Base-by-base conservation (phyloP, 2,797 vertebrate species). In the Takifugu rubripes region DNA sequence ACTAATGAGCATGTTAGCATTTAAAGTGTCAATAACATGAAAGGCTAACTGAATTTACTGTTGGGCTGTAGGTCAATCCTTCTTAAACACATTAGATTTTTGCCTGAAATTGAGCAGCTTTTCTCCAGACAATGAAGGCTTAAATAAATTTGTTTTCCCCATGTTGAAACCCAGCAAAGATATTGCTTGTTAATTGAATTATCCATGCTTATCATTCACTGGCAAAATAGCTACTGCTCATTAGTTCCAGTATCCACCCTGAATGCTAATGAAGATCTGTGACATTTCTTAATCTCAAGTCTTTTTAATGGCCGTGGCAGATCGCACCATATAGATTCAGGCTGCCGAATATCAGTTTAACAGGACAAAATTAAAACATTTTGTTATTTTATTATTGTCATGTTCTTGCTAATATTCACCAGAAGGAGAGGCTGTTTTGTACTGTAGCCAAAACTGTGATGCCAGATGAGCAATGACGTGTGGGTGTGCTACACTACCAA, bases 151-250 rank as follows among this genome's bases (percentile, higher is more conserved):
- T 24, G 1, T 42, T 56, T 49, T 17, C 5, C 3, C n/a, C 10
- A 14, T 47, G 59, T 64, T 54, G 6, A 70, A 59, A 44, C 24
- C 40, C 50, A 50, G 26, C 49, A 59, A 59, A 62, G 56, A 57
- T 59, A 74, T 71, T 73, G 51, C 66, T 56, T 55, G 52, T 56
- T 79, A 78, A 85, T 72, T 75, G 45, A 82, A 79, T 79, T 72
- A 59, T 27, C 56, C 59, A 52, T 55, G 63, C 57, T 25, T 69
- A 60, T 72, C 63, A 68, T 78, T 74, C 51, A 64, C 25, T 11
- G 56, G 42, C 12, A 61, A 47, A 78, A 74, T 57, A 56, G 51
- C 51, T 26, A 26, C 48, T 54, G 43, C 8, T 26, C 60, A 33
- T 65, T 75, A 6, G 72, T 70, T 54, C 60, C 8, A 12, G 2